These are phyloP conservation scores for Forbesichthys papilliferus DNA, from an alignment of 2,113 vertebrate species.

Conservation along the genomic window DNA sequence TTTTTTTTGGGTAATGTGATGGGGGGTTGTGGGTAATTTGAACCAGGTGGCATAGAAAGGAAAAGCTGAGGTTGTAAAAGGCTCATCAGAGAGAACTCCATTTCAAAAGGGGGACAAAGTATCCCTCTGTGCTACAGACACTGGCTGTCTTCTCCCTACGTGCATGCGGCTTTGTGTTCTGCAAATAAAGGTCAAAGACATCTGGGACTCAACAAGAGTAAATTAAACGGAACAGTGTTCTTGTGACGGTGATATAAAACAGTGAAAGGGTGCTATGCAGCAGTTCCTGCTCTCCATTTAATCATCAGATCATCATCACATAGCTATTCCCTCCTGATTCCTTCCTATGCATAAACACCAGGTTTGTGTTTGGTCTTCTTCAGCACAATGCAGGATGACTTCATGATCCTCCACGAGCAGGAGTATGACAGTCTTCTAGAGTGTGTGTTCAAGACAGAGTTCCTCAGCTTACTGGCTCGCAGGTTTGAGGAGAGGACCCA, in stretches of 20 bases:
- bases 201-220: too few species aligned
- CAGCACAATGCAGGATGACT: conserved; percentile 92
- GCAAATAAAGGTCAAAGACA: too few species aligned
- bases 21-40: conserved; percentile 54
- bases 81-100: conserved; percentile 65
- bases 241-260: too few species aligned
- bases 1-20: conserved; percentile 28
- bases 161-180: conserved; percentile 45
- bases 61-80: conserved; percentile 70
- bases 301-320: too few species aligned
- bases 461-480: conserved; percentile 90
- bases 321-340: background rate
- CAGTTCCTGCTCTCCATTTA: too few species aligned
- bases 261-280: too few species aligned
- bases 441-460: conserved; percentile 95
- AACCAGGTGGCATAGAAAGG: conserved; percentile 69
- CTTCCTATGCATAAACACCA: too few species aligned
- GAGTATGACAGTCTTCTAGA: conserved; percentile 96
- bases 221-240: too few species aligned
- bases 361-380: background rate
- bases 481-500: conserved; percentile 92
- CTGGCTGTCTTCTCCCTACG: conserved; percentile 35
- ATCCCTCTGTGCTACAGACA: conserved; percentile 50
- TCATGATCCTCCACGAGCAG: conserved; percentile 93
- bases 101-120: conserved; percentile 59